Base-by-base conservation (phyloP, 2,888 invertebrate genomes). In the Conomelus anceps region DNA sequence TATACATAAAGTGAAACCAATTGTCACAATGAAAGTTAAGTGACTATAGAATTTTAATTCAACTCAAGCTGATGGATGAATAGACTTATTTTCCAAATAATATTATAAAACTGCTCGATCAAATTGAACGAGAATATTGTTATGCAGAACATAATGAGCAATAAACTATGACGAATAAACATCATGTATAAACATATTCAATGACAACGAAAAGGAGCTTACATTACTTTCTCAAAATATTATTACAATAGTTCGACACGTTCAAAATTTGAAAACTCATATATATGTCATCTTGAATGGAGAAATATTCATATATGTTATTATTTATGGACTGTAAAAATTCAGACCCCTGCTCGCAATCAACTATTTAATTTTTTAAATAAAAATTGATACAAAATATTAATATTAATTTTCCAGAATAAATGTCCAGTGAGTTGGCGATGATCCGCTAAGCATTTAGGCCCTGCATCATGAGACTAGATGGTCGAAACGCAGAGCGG, bases 401-500 rank as follows among this genome's bases (percentile, higher is more conserved):
- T 86, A 26, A 86, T 86, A 86, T 86, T 86, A 85, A 63, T n/a
- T 63, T 63, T 63, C n/a, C 63, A 63, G 63, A 63, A 13, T 63
- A n/a, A 63, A n/a, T n/a, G 63, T 63, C 63, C n/a, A 63, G 63
- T 63, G 63, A 63, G 63, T 63, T 63, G 63, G 63, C 63, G 63
- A 63, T 63, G 63, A 86, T 86, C 86, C 86, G 86, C 86, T 86
- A 86, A 86, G 86, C 86, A 86, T 86, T 86, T 86, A 26, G 86
- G 86, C 23, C 86, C 86, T 86, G 86, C 86, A 86, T 86, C 86
- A 29, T 26, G 29, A 86, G 86, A 86, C 86, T 86, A 86, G 86
- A 86, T 29, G 86, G 86, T 86, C 86, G 86, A 86, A 86, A 86
- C 86, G 86, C 86, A 86, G 86, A 86, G 86, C 86, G 86, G 86